phyloP scores from a whole-genome alignment of 1,140 invertebrate genomes.

The Drosophila takahashii region DNA sequence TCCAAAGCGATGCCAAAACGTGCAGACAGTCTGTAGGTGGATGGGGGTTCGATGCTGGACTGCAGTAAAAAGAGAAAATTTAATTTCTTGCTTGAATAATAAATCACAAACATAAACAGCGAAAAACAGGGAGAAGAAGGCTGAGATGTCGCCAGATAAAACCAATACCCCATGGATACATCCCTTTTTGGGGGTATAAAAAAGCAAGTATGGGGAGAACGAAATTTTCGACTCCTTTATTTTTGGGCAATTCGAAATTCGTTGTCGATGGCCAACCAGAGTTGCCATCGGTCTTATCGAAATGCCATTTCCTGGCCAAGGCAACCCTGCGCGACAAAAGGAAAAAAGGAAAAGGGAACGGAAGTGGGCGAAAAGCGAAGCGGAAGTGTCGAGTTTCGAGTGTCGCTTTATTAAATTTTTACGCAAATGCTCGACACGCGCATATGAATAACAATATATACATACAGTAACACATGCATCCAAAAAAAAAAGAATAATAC shows the following conservation, averaged over 20 bases:
- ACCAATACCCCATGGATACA: conserved; percentile 44
- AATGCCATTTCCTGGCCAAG: conserved; percentile 66
- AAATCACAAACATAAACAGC: conserved; percentile 82
- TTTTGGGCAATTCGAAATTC: conserved; percentile 65
- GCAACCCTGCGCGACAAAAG: conserved; percentile 5
- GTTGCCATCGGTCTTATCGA: conserved; percentile 72
- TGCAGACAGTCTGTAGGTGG: conserved; percentile 31
- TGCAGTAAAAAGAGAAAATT: conserved; percentile 79
- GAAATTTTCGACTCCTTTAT: conserved; percentile 4
- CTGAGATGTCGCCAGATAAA: conserved; percentile 72
- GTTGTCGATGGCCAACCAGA: conserved; percentile 65
- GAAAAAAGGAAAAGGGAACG: conserved; percentile 1
- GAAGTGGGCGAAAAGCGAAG: conserved; percentile 6
- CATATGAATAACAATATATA: conserved; percentile 75
- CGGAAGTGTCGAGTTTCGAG: conserved; percentile 53
- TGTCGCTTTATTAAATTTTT: conserved; percentile 82
- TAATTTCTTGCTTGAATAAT: conserved; percentile 83
- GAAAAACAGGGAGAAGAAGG: not conserved
- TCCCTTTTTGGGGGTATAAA: conserved; percentile 8
- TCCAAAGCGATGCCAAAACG: conserved; percentile 45
- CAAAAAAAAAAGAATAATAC: not conserved
- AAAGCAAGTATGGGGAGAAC: not conserved
- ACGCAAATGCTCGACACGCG: conserved; percentile 76
- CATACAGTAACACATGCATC: conserved; percentile 2
- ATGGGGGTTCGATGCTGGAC: conserved; percentile 11